Base-by-base conservation (phyloP, 2,888 invertebrate species). In the Panorpa germanica region DNA sequence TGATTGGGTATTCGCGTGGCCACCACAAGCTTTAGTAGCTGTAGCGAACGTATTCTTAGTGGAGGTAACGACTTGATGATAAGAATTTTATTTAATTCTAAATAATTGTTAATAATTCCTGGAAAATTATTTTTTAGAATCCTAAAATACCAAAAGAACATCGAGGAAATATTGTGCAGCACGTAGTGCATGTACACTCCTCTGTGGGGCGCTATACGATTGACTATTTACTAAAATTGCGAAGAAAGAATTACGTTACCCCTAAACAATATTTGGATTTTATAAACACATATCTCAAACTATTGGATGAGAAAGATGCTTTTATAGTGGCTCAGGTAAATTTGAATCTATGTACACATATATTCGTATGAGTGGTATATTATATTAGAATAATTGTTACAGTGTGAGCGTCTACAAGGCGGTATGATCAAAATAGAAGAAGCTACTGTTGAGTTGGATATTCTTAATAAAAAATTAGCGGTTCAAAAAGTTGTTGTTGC, bases 1-100 rank as follows among this genome's bases (percentile, higher is more conserved):
- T 38, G 86, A 91, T 51, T 91, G 90, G 90, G 72, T 88, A 48
- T 86, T 82, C 52, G 76, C 88, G 0, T 91, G 91, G 91, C 88
- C 91, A 0, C 66, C 75, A 38, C 83, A 90, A 49, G 91, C 91
- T 1, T 49, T 91, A 27, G 59, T 74, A 31, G 83, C 88, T 1
- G 88, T 91, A 1, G 90, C 90, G 1, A 75, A 76, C 33, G 75
- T 81, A 2, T 83, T 74, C 44, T 59, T 91, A 1, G 68, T 75
- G 41, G 76, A 88, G 72, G n/a, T n/a, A n/a, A n/a, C n/a, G n/a
- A n/a, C n/a, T n/a, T n/a, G 10, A 14, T 20, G 17, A 5, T 25
- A 24, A 13, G 8, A 14, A 12, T 34, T 15, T 8, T 22, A 7
- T 13, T 25, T 12, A 4, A 19, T 20, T 8, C 18, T 14, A 5